Conservation (phyloP, 1,140 invertebrate species). For the Uloborus diversus region DNA sequence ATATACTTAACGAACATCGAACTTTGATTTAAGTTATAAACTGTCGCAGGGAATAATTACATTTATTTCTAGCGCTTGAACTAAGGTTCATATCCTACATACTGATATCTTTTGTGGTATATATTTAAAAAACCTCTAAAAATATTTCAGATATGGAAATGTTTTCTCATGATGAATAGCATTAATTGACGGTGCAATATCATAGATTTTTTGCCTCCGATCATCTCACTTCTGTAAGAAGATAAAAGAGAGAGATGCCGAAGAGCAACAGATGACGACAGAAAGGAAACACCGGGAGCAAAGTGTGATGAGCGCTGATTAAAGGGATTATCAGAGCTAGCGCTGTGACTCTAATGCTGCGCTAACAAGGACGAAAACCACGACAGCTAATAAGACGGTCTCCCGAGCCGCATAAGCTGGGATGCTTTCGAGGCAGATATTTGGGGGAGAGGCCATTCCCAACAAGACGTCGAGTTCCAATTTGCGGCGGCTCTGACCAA, state of each 20-base stretch:
- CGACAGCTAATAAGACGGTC: slow-evolving; percentile 29
- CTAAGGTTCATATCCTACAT: too few relatives aligned
- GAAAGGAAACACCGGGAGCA: slow-evolving; percentile 30
- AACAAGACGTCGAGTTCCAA: slow-evolving; percentile 10
- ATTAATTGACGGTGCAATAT: too few relatives aligned
- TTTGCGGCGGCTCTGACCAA: slow-evolving; percentile 26
- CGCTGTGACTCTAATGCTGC: slow-evolving; percentile 27
- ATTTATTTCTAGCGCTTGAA: too few relatives aligned
- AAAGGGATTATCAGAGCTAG: slow-evolving; percentile 14
- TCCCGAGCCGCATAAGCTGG: slow-evolving; percentile 10
- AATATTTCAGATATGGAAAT: too few relatives aligned
- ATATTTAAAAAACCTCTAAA: too few relatives aligned
- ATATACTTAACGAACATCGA: too few relatives aligned
- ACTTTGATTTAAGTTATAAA: too few relatives aligned
- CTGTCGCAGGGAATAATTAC: too few relatives aligned
- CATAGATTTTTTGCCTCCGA: too few relatives aligned
- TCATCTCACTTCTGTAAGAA: too few relatives aligned
- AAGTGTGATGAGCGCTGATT: slow-evolving; percentile 38
- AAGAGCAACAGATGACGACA: slow-evolving; percentile 31
- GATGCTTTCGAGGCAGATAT: not conserved
- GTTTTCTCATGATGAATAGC: too few relatives aligned
- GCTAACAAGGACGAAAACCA: slow-evolving; percentile 29
- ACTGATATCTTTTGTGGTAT: too few relatives aligned
- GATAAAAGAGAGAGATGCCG: not conserved
- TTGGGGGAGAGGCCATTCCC: not conserved